Percentiles rank a stretch among this genome's conserved stretches.
Conservation (phyloP, 64 coral and sea anemone genomes). For the Actinia equina region DNA sequence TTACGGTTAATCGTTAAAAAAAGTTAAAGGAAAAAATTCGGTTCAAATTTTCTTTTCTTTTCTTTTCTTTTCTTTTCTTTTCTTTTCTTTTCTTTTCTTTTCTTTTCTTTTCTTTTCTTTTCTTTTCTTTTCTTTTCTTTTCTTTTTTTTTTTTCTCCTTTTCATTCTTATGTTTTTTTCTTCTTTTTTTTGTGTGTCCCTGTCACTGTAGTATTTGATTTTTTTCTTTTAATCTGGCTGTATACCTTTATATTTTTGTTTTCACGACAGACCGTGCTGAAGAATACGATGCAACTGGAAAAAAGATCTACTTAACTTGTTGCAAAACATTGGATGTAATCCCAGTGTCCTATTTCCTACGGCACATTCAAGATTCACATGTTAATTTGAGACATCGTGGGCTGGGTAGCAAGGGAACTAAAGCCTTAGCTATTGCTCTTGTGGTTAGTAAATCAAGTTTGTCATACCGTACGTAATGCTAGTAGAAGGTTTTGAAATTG, state of each 20-base stretch:
- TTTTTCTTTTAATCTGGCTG: neutral
- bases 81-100: neutral
- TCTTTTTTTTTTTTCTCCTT: too few species aligned
- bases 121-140: too few species aligned
- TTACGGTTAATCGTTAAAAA: too few species aligned
- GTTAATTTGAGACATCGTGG: constrained; percentile 57
- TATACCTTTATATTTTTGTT: neutral
- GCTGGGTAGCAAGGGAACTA: constrained; percentile 55
- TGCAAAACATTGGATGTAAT: constrained; percentile 55
- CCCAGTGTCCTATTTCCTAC: constrained; percentile 65
- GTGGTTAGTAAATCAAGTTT: constrained; percentile 19
- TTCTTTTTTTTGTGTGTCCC: too few species aligned
- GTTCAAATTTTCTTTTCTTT: too few species aligned
- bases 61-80: too few species aligned
- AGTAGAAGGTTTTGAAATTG: too few species aligned
- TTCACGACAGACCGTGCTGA: constrained; percentile 39
- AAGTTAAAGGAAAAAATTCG: too few species aligned
- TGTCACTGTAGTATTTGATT: too few species aligned
- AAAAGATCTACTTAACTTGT: constrained; percentile 41
- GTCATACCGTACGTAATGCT: neutral
- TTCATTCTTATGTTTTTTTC: too few species aligned
- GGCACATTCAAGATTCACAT: constrained; percentile 39
- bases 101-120: neutral
- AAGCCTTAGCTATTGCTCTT: constrained; percentile 55
- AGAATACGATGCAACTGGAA: constrained; percentile 48